Conservation (phyloP, 2,113 vertebrate genomes). For the Ondatra zibethicus region DNA sequence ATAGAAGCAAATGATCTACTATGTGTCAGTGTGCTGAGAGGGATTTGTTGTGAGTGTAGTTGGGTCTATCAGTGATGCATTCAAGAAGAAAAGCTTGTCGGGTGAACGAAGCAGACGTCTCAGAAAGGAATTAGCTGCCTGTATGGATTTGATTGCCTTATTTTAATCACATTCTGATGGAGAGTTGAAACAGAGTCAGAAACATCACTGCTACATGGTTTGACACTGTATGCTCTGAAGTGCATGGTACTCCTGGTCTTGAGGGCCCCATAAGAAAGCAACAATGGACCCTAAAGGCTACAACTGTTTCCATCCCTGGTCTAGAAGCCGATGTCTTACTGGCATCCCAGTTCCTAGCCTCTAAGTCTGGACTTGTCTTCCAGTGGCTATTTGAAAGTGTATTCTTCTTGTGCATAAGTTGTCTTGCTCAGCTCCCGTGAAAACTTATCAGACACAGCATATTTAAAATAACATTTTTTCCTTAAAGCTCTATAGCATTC, state of each 20-base stretch:
- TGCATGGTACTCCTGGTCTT: background rate
- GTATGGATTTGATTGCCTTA: background rate
- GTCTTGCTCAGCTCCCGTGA: background rate
- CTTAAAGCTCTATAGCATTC: background rate
- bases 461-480: background rate
- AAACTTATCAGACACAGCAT: background rate
- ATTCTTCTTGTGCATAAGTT: background rate
- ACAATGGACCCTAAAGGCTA: fast-evolving
- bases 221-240: background rate
- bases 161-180: slow-evolving; percentile 13
- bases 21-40: slow-evolving; percentile 24
- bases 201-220: background rate
- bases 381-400: background rate
- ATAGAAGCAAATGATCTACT: slow-evolving; percentile 62
- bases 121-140: background rate
- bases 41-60: slow-evolving; percentile 58
- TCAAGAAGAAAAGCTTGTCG: slow-evolving; percentile 44
- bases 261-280: background rate
- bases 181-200: background rate
- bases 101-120: background rate
- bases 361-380: background rate
- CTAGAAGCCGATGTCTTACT: background rate
- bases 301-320: background rate
- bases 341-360: background rate
- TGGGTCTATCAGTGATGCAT: slow-evolving; percentile 7